Evolutionary conservation across 2,888 invertebrate genomes (phyloP).

Genomic region (Eupithecia tripunctaria): DNA sequence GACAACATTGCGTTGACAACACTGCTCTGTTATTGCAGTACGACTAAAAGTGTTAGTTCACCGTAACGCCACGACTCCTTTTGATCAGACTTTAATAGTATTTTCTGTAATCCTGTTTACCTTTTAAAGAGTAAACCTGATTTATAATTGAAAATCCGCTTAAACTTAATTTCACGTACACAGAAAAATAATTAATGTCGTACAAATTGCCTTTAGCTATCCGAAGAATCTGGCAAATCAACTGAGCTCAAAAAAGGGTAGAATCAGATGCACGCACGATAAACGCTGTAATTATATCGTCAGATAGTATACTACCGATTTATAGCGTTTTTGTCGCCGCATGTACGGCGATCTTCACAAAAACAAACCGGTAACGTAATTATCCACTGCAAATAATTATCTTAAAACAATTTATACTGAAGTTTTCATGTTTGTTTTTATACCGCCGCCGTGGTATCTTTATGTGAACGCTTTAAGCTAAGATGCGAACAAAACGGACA

Average conservation of each 20-base stretch:
- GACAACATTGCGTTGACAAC: no score
- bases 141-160: conserved; percentile 7
- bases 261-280: conserved; percentile 26
- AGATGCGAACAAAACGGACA: not conserved
- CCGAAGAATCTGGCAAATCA: conserved; percentile 27
- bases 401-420: conserved; percentile 23
- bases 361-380: conserved; percentile 35
- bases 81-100: no score
- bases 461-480: not conserved
- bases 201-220: conserved; percentile 18
- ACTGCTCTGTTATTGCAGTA: no score
- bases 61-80: no score
- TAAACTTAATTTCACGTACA: conserved; percentile 13
- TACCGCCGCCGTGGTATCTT: not conserved
- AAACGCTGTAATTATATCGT: conserved; percentile 33
- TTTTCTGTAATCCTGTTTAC: not conserved
- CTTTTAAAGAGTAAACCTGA: conserved; percentile 1
- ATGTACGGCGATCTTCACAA: conserved; percentile 34
- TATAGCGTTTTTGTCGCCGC: conserved; percentile 40
- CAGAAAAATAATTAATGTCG: not conserved
- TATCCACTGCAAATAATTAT: conserved; percentile 34
- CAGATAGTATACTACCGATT: conserved; percentile 31
- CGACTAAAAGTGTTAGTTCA: no score
- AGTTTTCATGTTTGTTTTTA: conserved; percentile 4
- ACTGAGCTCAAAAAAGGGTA: conserved; percentile 22